phyloP scores from a whole-genome alignment of 2,113 vertebrate genomes.

The Hyaena hyaena region DNA sequence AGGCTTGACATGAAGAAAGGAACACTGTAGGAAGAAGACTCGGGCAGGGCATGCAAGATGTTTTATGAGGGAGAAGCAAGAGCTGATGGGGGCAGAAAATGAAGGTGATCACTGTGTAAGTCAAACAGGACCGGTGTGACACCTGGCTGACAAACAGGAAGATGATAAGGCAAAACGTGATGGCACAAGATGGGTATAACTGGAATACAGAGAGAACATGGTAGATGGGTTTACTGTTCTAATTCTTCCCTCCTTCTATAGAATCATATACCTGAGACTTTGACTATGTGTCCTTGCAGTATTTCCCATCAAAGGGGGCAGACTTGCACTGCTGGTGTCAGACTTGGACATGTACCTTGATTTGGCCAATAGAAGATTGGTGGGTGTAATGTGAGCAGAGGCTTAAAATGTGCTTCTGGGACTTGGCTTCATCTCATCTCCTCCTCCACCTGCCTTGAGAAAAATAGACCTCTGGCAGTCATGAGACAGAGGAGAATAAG shows the following conservation, averaged over 20 bases:
- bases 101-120: background rate
- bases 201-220: background rate
- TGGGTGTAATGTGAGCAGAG: background rate
- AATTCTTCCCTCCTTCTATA: background rate
- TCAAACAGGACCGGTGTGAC: background rate
- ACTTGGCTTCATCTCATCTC: background rate
- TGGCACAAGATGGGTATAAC: accelerated
- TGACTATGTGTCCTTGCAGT: background rate
- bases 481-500: background rate
- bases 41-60: background rate
- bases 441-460: background rate
- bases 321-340: background rate
- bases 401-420: background rate
- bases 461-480: background rate
- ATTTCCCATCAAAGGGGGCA: background rate
- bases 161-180: background rate
- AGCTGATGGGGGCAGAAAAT: background rate
- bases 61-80: background rate
- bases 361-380: background rate
- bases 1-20: background rate
- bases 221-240: background rate
- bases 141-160: background rate
- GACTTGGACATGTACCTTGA: background rate
- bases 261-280: background rate
- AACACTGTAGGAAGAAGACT: background rate